Conservation (phyloP, 2,797 vertebrate genomes). For the Simalia tracyae region DNA sequence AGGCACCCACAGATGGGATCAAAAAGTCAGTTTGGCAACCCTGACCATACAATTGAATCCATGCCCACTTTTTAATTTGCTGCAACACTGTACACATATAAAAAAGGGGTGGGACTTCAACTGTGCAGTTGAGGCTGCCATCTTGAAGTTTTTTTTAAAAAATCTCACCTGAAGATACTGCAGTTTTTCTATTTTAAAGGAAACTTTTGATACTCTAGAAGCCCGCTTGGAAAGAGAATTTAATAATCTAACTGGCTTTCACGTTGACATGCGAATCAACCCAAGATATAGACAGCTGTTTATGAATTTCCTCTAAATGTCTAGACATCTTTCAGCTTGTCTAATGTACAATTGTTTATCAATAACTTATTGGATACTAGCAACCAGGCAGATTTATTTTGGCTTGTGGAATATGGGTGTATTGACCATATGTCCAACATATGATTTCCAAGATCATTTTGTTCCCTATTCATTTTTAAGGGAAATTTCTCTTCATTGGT, state of each 20-base stretch:
- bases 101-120: too few relatives aligned
- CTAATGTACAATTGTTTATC: constrained; percentile 44
- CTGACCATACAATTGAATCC: too few relatives aligned
- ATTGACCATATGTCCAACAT: constrained; percentile 21
- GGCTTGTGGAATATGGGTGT: constrained; percentile 25
- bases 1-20: too few relatives aligned
- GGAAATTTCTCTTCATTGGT: not conserved
- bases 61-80: too few relatives aligned
- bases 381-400: constrained; percentile 55
- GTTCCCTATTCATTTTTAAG: constrained; percentile 15
- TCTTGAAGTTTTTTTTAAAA: too few relatives aligned
- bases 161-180: too few relatives aligned
- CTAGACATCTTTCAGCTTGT: constrained; percentile 36
- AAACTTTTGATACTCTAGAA: not conserved
- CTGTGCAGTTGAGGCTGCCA: too few relatives aligned
- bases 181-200: too few relatives aligned
- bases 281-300: constrained; percentile 4
- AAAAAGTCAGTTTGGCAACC: too few relatives aligned
- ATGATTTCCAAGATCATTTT: constrained; percentile 18
- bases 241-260: constrained; percentile 22
- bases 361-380: constrained; percentile 43
- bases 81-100: too few relatives aligned
- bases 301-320: constrained; percentile 41
- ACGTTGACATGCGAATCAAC: not conserved
- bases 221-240: not conserved